Percentiles rank a stretch among this genome's conserved stretches.
phyloP scores from a whole-genome alignment of 2,797 vertebrate genomes.

The Huso huso region DNA sequence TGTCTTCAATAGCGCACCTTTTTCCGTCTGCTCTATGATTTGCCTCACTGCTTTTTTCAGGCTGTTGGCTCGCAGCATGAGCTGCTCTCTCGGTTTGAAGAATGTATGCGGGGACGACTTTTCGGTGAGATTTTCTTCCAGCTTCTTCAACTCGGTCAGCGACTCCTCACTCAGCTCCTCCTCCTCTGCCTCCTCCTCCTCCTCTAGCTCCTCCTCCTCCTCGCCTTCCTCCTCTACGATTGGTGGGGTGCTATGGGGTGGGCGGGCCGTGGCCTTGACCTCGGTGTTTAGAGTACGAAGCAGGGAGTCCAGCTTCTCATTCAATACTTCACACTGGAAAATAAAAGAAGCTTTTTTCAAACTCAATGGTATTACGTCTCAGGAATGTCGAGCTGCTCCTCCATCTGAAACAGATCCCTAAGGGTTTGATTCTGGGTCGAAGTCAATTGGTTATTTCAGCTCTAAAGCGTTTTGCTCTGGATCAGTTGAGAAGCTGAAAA shows the following conservation, averaged over 20 bases:
- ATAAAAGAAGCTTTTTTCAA: neutral
- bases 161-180: conserved; percentile 83
- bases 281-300: conserved; percentile 81
- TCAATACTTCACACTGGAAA: conserved; percentile 77
- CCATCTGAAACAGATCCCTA: too few relatives aligned
- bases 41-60: conserved; percentile 95
- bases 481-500: too few relatives aligned
- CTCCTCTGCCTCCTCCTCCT: conserved; percentile 54
- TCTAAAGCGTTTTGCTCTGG: too few relatives aligned
- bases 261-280: conserved; percentile 49
- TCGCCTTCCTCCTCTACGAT: conserved; percentile 74
- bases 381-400: too few relatives aligned
- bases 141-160: conserved; percentile 74
- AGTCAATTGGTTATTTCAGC: too few relatives aligned
- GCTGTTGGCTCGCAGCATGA: conserved; percentile 91
- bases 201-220: conserved; percentile 46
- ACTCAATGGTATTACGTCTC: neutral
- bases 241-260: conserved; percentile 58
- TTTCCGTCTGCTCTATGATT: conserved; percentile 89
- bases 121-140: conserved; percentile 63
- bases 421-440: too few relatives aligned
- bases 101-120: conserved; percentile 63
- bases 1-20: conserved; percentile 55
- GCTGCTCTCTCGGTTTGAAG: conserved; percentile 75
- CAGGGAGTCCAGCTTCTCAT: conserved; percentile 89